Conservation (phyloP, 2,113 vertebrate species). For the Datnioides undecimradiatus region DNA sequence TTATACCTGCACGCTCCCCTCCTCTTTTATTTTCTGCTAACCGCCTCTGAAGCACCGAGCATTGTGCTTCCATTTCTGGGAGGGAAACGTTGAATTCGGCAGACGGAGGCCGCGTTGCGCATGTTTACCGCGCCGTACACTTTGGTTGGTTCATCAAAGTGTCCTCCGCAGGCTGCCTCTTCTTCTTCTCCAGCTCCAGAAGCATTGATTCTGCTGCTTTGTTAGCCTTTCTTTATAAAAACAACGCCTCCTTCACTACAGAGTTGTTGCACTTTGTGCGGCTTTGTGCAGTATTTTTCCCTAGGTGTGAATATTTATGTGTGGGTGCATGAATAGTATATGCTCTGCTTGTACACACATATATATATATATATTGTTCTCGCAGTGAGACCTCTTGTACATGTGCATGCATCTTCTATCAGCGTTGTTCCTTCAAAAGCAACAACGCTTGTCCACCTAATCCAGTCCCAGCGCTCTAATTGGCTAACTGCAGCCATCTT, state of each 20-base stretch:
- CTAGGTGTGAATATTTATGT: neutral
- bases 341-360: neutral
- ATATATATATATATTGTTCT: no score
- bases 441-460: slow-evolving; percentile 56
- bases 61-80: slow-evolving; percentile 50
- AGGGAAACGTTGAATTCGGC: slow-evolving; percentile 18
- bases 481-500: slow-evolving; percentile 72
- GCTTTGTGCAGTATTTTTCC: slow-evolving; percentile 21
- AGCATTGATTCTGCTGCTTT: slow-evolving; percentile 59
- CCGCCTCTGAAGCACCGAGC: slow-evolving; percentile 22
- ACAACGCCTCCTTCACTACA: slow-evolving; percentile 32
- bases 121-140: slow-evolving; percentile 47
- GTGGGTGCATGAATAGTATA: slow-evolving; percentile 23
- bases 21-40: slow-evolving; percentile 11
- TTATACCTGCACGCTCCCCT: slow-evolving; percentile 13
- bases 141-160: slow-evolving; percentile 60
- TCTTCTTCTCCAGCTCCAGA: slow-evolving; percentile 33
- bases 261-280: slow-evolving; percentile 35
- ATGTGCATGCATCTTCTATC: slow-evolving; percentile 19
- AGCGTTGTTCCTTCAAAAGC: slow-evolving; percentile 37
- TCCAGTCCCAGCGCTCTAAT: slow-evolving; percentile 74
- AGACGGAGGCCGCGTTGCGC: slow-evolving; percentile 46
- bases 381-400: slow-evolving; percentile 10
- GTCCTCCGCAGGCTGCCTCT: slow-evolving; percentile 44
- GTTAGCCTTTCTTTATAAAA: slow-evolving; percentile 57